Conservation (phyloP, 1,140 invertebrate genomes). For the Pogonomyrmex californicus region DNA sequence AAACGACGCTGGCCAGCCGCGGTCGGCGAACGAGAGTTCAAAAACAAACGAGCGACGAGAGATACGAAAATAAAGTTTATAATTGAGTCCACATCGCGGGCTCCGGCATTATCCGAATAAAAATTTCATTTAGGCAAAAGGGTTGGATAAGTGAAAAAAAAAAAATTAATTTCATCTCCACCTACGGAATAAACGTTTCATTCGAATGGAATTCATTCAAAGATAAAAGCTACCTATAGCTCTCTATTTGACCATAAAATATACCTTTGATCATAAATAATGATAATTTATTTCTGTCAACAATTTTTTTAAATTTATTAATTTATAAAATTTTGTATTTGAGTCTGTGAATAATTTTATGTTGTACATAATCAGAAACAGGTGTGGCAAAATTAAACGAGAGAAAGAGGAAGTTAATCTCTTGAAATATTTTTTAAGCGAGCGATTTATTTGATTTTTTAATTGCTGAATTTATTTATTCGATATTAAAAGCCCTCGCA, state of each 20-base stretch:
- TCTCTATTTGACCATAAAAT: slow-evolving; percentile 4
- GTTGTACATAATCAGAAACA: neutral
- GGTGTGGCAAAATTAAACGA: neutral
- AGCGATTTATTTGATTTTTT: neutral
- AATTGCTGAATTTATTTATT: neutral
- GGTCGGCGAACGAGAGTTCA: slow-evolving; percentile 13
- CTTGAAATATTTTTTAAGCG: neutral
- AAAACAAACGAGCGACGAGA: slow-evolving; percentile 40
- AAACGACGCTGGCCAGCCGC: slow-evolving; percentile 31
- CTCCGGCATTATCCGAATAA: slow-evolving; percentile 34
- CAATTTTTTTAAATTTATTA: neutral
- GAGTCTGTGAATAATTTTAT: neutral
- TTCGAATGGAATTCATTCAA: slow-evolving; percentile 14
- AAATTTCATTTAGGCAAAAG: slow-evolving; percentile 53
- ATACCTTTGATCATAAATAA: neutral
- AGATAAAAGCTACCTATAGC: neutral
- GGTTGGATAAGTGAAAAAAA: slow-evolving; percentile 30
- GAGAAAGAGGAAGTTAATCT: neutral
- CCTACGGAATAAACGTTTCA: slow-evolving; percentile 5
- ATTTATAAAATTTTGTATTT: neutral
- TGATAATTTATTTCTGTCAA: neutral
- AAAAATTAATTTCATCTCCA: slow-evolving; percentile 3
- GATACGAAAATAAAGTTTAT: slow-evolving; percentile 57
- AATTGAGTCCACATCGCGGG: slow-evolving; percentile 39
- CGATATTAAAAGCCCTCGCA: neutral